These are phyloP conservation scores for Chrysemys picta DNA, from an alignment of 2,113 vertebrate species.

Conservation along the genomic window DNA sequence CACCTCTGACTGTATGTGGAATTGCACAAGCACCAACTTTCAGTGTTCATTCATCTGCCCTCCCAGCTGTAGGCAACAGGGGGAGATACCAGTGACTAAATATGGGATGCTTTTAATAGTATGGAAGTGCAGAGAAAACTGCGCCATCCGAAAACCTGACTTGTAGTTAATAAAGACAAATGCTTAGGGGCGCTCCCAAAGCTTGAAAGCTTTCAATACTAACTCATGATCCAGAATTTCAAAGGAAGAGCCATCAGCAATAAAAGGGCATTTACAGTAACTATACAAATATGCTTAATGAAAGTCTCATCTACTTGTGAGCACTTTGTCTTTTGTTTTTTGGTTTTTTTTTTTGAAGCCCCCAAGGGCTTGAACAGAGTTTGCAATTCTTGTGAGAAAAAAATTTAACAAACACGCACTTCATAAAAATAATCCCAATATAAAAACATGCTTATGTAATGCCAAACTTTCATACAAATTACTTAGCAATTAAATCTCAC, in stretches of 20 bases:
- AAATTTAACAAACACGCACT: neutral
- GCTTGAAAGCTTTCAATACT: constrained; percentile 52
- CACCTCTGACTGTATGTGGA: neutral
- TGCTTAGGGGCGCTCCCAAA: constrained; percentile 49
- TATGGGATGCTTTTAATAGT: constrained; percentile 25
- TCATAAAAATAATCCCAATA: constrained; percentile 60
- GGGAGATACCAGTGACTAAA: constrained; percentile 35
- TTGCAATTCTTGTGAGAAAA: constrained; percentile 21
- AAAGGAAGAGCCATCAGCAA: constrained; percentile 52
- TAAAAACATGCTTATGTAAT: constrained; percentile 69
- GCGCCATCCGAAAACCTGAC: constrained; percentile 15
- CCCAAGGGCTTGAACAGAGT: constrained; percentile 27
- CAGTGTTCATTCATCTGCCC: constrained; percentile 9
- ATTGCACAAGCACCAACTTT: constrained; percentile 35
- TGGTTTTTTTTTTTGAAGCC: constrained; percentile 45
- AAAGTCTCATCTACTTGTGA: constrained; percentile 30
- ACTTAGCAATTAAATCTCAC: constrained; percentile 54
- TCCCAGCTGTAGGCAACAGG: constrained; percentile 59
- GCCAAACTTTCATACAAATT: constrained; percentile 57
- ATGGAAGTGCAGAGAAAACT: neutral
- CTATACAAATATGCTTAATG: constrained; percentile 62
- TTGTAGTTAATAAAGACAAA: constrained; percentile 21
- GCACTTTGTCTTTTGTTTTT: constrained; percentile 36
- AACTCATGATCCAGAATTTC: constrained; percentile 42
- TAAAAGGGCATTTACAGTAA: constrained; percentile 48